These are phyloP conservation scores for Corydoras maculifer DNA, from an alignment of 2,113 vertebrate genomes.

Conservation along the genomic window DNA sequence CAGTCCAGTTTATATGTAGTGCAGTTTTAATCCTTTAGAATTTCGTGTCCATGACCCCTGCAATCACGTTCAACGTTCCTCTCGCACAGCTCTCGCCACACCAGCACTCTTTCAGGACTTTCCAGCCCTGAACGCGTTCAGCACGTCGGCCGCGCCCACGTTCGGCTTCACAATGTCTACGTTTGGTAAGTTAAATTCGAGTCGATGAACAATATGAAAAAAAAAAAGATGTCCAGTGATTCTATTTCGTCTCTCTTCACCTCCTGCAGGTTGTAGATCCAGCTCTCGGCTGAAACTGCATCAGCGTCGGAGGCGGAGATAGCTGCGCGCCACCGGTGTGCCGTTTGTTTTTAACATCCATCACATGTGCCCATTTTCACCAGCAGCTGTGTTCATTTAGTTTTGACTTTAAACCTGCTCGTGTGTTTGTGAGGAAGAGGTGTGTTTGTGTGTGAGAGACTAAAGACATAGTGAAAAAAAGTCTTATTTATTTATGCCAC, in stretches of 20 bases:
- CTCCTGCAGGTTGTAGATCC: conserved; percentile 50
- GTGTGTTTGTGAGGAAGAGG: too few species aligned
- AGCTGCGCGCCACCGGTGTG: conserved; percentile 18
- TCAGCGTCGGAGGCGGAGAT: conserved; percentile 58
- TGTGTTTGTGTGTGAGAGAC: too few species aligned
- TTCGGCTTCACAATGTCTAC: conserved; percentile 52
- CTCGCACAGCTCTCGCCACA: conserved; percentile 1
- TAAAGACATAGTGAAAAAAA: too few species aligned
- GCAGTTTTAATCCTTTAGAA: too few species aligned
- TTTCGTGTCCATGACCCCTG: too few species aligned
- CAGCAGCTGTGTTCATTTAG: conserved; percentile 1
- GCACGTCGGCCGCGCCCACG: conserved; percentile 11
- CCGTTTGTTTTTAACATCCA: not conserved
- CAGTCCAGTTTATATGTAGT: too few species aligned
- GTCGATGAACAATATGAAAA: too few species aligned
- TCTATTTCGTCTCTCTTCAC: conserved; percentile 6
- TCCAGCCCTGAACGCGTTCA: conserved; percentile 36
- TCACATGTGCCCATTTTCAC: not conserved
- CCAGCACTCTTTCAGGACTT: conserved; percentile 22
- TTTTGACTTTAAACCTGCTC: not conserved
- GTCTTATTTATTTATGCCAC: too few species aligned
- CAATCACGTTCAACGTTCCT: not conserved
- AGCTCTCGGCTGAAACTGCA: conserved; percentile 49
- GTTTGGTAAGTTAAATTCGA: conserved; percentile 47
- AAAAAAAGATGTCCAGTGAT: too few species aligned